These are phyloP conservation scores for Cliona cf. orientalis DNA, from an alignment of 37 sponge, comb jelly and placozoan genomes.

Conservation along the genomic window DNA sequence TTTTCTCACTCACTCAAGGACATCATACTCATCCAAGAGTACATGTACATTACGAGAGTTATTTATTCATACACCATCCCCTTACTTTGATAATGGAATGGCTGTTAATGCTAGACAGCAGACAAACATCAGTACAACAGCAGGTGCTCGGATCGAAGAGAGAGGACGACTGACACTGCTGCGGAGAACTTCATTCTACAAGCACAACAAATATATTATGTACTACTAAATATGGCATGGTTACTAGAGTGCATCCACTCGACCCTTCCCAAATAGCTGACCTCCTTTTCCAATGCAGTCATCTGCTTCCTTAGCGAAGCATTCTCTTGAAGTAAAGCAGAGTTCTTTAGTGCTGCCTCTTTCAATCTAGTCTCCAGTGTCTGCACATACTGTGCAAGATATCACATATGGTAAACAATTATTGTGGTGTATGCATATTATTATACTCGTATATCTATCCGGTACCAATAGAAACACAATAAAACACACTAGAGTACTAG, in stretches of 20 bases:
- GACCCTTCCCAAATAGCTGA: not conserved
- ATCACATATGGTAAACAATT: no score
- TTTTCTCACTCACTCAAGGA: no score
- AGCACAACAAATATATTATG: not conserved
- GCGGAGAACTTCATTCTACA: not conserved
- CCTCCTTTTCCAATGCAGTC: slow-evolving; percentile 48
- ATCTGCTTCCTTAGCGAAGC: slow-evolving; percentile 44
- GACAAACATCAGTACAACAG: not conserved
- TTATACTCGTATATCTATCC: not conserved
- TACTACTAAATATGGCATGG: not conserved
- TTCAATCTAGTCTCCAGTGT: slow-evolving; percentile 51
- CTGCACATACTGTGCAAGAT: slow-evolving; percentile 73
- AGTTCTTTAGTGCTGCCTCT: slow-evolving; percentile 62
- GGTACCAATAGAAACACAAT: not conserved
- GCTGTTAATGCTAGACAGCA: not conserved
- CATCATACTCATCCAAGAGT: no score
- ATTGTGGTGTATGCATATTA: not conserved
- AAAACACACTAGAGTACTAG: not conserved
- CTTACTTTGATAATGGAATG: no score
- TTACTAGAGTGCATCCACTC: not conserved
- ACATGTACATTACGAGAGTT: no score
- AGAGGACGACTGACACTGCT: not conserved
- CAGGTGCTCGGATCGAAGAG: not conserved
- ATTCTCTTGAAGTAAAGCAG: slow-evolving; percentile 61
- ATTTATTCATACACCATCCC: no score